phyloP scores from a whole-genome alignment of 2,888 invertebrate species.

The Euzophera pinguis region DNA sequence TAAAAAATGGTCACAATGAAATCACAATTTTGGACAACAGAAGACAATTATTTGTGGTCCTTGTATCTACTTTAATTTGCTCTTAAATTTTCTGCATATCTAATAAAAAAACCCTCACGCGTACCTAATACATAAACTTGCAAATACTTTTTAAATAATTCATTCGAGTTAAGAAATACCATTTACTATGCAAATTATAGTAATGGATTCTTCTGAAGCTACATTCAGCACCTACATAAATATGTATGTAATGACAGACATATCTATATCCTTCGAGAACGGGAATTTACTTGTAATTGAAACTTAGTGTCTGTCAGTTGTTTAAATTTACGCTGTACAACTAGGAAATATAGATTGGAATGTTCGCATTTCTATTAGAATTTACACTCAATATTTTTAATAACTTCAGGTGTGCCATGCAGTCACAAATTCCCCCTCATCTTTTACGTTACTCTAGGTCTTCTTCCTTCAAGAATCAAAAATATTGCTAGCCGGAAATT shows the following conservation, averaged over 20 bases:
- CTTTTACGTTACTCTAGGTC: no score
- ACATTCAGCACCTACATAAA: not conserved
- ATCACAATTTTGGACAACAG: no score
- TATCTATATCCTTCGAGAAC: conserved; percentile 1
- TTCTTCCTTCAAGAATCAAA: no score
- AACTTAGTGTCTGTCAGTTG: conserved; percentile 13
- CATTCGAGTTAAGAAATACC: not conserved
- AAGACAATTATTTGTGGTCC: no score
- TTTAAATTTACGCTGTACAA: conserved; percentile 27
- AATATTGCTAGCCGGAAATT: no score
- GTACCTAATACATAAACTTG: not conserved
- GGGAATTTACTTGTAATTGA: conserved; percentile 4
- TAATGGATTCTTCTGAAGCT: not conserved
- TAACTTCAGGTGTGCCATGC: no score
- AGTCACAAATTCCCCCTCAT: no score
- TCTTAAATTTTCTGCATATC: not conserved
- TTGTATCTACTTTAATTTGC: no score
- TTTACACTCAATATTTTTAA: conserved; percentile 19
- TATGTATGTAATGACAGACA: conserved; percentile 6
- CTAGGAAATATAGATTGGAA: not conserved
- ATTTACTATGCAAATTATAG: conserved; percentile 3
- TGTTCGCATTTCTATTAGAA: conserved; percentile 20
- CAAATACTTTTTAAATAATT: not conserved
- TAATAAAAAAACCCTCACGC: not conserved
- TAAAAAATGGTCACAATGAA: no score